These are phyloP conservation scores for Furcula furcula DNA, from an alignment of 2,888 invertebrate species.

Conservation along the genomic window DNA sequence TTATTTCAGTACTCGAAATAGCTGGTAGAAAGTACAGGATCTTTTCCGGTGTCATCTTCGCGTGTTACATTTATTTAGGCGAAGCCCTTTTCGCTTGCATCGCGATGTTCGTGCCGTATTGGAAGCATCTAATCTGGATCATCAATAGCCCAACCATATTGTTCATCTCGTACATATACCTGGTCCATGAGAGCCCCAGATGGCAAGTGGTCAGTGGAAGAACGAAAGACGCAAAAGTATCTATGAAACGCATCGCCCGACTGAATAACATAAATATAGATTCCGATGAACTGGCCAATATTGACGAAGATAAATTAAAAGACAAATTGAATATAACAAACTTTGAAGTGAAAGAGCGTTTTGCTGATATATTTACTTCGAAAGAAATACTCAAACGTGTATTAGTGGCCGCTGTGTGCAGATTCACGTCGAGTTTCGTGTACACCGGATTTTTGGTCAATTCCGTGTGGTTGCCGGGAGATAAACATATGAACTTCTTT, in stretches of 20 bases:
- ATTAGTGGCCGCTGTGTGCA: slow-evolving; percentile 39
- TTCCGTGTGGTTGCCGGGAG: slow-evolving; percentile 62
- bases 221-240: slow-evolving; percentile 48
- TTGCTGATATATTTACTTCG: slow-evolving; percentile 45
- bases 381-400: slow-evolving; percentile 52
- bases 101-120: slow-evolving; percentile 59
- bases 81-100: slow-evolving; percentile 55
- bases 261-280: slow-evolving; percentile 53
- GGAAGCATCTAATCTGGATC: slow-evolving; percentile 57
- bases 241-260: slow-evolving; percentile 44
- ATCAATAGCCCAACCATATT: slow-evolving; percentile 56
- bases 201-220: slow-evolving; percentile 64
- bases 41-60: slow-evolving; percentile 53
- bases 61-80: slow-evolving; percentile 58
- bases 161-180: slow-evolving; percentile 43
- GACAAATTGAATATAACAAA: slow-evolving; percentile 49
- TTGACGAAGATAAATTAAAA: slow-evolving; percentile 45
- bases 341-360: slow-evolving; percentile 46
- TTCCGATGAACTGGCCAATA: slow-evolving; percentile 39
- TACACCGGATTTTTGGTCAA: slow-evolving; percentile 66
- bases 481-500: slow-evolving; percentile 63
- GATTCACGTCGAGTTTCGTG: slow-evolving; percentile 59
- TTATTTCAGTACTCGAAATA: slow-evolving; percentile 60
- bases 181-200: slow-evolving; percentile 59
- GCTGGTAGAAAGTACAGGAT: slow-evolving; percentile 49